Base-by-base conservation (phyloP, 2,888 invertebrate species). In the Ernsta delagoae region DNA sequence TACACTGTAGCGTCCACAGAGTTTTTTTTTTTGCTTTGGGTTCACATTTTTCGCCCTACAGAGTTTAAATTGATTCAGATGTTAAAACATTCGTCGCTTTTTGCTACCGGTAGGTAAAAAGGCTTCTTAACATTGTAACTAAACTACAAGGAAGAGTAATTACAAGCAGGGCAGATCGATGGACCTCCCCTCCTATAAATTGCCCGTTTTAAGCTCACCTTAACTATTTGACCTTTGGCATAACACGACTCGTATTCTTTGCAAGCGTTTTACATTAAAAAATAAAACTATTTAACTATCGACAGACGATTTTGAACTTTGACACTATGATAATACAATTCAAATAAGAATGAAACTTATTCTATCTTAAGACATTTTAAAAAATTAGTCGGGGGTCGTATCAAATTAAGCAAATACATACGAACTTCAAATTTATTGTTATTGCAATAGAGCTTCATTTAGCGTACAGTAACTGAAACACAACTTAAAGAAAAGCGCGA, bases 211-310 rank as follows among this genome's bases (percentile, higher is more conserved):
- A 77, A 77, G 75, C 75, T 77, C 77, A 75, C 79, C 75, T 78
- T 71, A 70, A 64, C 59, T 75, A 74, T 75, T 72, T 80, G 85
- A 88, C 87, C 89, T 87, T 85, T 88, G 87, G 80, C 87, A 83
- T 87, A 78, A 84, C 88, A 88, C 88, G 88, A 81, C 74, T 83
- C 73, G 56, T 78, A 34, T 65, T 65, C 65, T 77, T 79, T 74
- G 75, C 75, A 70, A 71, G 36, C 72, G 70, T 70, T 73, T 72
- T 74, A 72, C 77, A 79, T 75, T 74, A 82, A 85, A 83, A 85
- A 81, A 79, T 72, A 77, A 74, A 76, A 70, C 56, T 48, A 61
- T 61, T 70, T 45, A 41, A n/a, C 5, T 24, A 9, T 5, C 1
- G 41, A 11, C 66, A 73, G 48, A 4, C 12, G 7, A 72, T 12